A percentile compares a stretch with the other conserved stretches of the same genome.
These are phyloP conservation scores for Adoxophyes honmai DNA, from an alignment of 1,140 invertebrate species.

Conservation along the genomic window DNA sequence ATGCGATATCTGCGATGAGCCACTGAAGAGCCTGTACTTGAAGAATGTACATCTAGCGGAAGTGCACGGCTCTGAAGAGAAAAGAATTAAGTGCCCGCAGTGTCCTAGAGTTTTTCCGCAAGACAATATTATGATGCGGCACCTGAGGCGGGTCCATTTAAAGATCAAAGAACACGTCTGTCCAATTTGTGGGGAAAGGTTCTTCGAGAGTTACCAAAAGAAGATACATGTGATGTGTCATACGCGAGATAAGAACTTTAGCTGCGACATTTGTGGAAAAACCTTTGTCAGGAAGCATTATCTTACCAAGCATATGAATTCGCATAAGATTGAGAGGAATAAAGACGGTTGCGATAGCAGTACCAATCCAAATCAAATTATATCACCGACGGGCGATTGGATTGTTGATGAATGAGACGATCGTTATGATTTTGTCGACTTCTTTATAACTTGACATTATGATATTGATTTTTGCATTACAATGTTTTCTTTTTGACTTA, in stretches of 20 bases:
- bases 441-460: too few species aligned
- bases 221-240: neutral
- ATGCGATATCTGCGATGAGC: neutral
- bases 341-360: too few species aligned
- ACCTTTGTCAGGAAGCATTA: neutral
- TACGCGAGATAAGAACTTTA: neutral
- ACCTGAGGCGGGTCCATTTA: neutral
- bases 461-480: too few species aligned
- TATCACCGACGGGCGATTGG: too few species aligned
- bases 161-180: conserved; percentile 1
- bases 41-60: conserved; percentile 8
- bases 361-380: too few species aligned
- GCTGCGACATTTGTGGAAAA: neutral
- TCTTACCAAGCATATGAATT: neutral
- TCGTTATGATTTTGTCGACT: too few species aligned
- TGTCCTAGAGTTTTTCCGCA: conserved; percentile 4
- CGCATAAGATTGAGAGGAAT: neutral
- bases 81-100: neutral
- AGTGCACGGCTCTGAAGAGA: neutral
- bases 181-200: neutral
- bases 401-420: too few species aligned
- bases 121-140: conserved; percentile 5
- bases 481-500: too few species aligned
- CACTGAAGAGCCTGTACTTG: neutral
- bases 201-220: conserved; percentile 8